phyloP scores from a whole-genome alignment of 2,888 invertebrate species.

The Erebia ligea region DNA sequence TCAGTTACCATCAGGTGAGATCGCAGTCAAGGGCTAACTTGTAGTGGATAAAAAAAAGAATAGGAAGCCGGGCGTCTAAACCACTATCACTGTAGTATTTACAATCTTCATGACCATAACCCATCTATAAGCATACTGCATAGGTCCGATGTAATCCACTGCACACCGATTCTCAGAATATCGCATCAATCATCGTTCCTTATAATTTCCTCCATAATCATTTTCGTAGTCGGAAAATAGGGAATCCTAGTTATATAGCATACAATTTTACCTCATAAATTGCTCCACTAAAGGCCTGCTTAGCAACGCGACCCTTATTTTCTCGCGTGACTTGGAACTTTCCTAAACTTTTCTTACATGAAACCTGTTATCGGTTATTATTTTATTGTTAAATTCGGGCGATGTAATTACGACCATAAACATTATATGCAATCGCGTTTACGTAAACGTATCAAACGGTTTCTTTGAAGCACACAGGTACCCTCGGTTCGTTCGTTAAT shows the following conservation, averaged over 20 bases:
- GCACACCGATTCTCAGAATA: constrained; percentile 1
- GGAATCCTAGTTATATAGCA: constrained; percentile 18
- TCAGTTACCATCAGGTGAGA: too few relatives aligned
- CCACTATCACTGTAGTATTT: too few relatives aligned
- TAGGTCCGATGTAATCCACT: neutral
- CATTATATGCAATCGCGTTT: constrained; percentile 23
- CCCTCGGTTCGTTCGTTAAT: constrained; percentile 10
- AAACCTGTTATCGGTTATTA: constrained; percentile 32
- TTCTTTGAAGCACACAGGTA: neutral
- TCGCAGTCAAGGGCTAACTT: too few relatives aligned
- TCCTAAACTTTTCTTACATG: constrained; percentile 33
- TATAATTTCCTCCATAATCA: constrained; percentile 20
- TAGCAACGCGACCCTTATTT: constrained; percentile 31
- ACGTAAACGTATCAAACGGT: constrained; percentile 1
- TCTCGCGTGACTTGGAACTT: constrained; percentile 39
- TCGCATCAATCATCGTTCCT: constrained; percentile 24
- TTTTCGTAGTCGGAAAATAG: constrained; percentile 22
- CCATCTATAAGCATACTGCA: neutral
- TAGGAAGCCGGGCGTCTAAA: too few relatives aligned
- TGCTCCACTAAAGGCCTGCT: constrained; percentile 30
- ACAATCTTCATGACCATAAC: neutral
- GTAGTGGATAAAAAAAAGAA: too few relatives aligned
- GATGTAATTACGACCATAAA: constrained; percentile 27
- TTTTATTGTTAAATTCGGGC: constrained; percentile 34
- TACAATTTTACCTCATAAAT: constrained; percentile 27